A percentile compares a stretch with the other conserved stretches of the same genome.
Conservation (phyloP, 2,113 vertebrate genomes). For the Peromyscus californicus region DNA sequence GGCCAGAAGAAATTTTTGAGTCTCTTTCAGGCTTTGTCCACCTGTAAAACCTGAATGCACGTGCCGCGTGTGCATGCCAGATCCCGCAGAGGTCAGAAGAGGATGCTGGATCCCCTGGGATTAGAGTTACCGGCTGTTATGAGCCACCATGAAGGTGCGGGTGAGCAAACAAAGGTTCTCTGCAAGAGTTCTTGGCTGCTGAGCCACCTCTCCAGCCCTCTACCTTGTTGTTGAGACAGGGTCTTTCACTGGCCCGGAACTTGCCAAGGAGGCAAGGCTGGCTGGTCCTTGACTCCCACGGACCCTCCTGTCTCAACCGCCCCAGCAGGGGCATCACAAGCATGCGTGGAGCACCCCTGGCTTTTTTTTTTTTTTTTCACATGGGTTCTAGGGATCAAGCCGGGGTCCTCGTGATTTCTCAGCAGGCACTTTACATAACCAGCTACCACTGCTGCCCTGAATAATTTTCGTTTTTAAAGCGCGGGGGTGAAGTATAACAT, state of each 20-base stretch:
- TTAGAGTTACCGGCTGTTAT: neutral
- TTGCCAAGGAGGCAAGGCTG: too few species aligned
- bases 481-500: neutral
- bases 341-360: too few species aligned
- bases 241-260: neutral
- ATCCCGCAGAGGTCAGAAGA: neutral
- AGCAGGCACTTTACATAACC: neutral
- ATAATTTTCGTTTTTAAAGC: neutral
- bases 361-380: neutral
- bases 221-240: neutral
- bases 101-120: neutral
- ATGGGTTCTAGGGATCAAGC: neutral
- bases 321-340: neutral
- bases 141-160: neutral
- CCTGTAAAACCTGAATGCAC: neutral
- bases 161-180: neutral
- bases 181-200: neutral
- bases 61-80: fast-evolving
- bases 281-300: neutral
- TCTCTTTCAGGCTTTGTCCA: neutral
- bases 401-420: neutral
- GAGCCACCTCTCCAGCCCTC: too few species aligned
- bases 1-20: neutral
- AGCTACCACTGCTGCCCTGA: neutral
- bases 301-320: neutral